Conservation (phyloP, 2,888 invertebrate species). For the Dynastes maya region DNA sequence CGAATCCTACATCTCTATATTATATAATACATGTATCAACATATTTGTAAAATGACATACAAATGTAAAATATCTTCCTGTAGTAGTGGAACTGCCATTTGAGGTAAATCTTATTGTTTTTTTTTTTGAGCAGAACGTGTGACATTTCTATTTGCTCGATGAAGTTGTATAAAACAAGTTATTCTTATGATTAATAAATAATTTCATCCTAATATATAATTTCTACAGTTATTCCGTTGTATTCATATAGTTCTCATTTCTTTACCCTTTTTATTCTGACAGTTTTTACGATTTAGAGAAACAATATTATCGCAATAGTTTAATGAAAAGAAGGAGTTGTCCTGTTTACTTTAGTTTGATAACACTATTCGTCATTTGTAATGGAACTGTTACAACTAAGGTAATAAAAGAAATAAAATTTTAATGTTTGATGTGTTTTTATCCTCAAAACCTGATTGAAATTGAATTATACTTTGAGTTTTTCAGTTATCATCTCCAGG, state of each 20-base stretch:
- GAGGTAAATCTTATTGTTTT: slow-evolving; percentile 24
- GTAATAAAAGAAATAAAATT: slow-evolving; percentile 61
- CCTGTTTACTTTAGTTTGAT: slow-evolving; percentile 62
- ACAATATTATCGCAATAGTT: slow-evolving; percentile 61
- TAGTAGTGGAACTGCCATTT: slow-evolving; percentile 59
- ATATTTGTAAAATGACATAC: slow-evolving; percentile 50
- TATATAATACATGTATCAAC: slow-evolving; percentile 47
- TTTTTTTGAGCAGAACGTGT: slow-evolving; percentile 36
- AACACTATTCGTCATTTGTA: slow-evolving; percentile 65
- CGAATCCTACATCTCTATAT: slow-evolving; percentile 35
- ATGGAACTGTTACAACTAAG: slow-evolving; percentile 65
- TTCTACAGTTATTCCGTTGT: slow-evolving; percentile 24
- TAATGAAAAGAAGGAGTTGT: slow-evolving; percentile 28
- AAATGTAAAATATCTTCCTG: slow-evolving; percentile 55
- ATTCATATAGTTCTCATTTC: slow-evolving; percentile 30
- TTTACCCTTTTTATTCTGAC: slow-evolving; percentile 2
- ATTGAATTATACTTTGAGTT: no score
- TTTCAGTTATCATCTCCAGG: no score
- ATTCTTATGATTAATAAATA: slow-evolving; percentile 38
- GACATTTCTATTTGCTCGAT: slow-evolving; percentile 44
- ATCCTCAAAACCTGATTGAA: not conserved
- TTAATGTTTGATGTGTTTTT: slow-evolving; percentile 35
- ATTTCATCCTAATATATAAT: slow-evolving; percentile 39
- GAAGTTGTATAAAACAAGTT: slow-evolving; percentile 27
- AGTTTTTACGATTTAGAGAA: slow-evolving; percentile 49